Conservation (phyloP, 2,888 invertebrate genomes). For the Lithophane ornitopus region DNA sequence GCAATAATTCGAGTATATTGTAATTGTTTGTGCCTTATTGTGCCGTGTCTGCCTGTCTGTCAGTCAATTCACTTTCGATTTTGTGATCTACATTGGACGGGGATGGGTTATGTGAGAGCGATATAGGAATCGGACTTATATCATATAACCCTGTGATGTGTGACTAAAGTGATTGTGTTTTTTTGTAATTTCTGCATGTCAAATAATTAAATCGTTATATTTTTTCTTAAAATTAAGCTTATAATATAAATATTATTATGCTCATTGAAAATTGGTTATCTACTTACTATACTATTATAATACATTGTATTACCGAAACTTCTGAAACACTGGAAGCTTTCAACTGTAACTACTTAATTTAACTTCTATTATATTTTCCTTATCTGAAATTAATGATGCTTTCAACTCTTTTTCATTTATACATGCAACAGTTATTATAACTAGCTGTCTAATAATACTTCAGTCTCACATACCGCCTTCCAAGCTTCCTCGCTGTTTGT, state of each 20-base stretch:
- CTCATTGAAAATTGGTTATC: not conserved
- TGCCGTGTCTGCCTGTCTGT: conserved; percentile 83
- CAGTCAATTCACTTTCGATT: conserved; percentile 86
- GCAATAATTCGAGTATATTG: conserved; percentile 82
- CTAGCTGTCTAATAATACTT: not conserved
- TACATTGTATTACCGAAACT: not conserved
- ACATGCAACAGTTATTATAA: not conserved
- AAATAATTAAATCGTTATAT: not conserved
- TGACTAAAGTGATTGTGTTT: not conserved
- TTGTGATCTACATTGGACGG: conserved; percentile 82
- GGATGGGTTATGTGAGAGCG: conserved; percentile 71
- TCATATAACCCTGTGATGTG: no score
- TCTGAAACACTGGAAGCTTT: not conserved
- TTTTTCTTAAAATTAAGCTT: not conserved
- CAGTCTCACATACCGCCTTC: conserved; percentile 29
- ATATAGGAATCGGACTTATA: conserved; percentile 3
- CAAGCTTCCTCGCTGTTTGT: conserved; percentile 71
- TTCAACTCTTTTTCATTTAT: not conserved
- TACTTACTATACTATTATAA: not conserved
- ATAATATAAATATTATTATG: no score
- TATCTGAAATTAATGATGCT: not conserved
- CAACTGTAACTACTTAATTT: not conserved
- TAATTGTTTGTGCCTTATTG: conserved; percentile 86
- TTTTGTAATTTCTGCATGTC: not conserved
- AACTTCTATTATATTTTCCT: not conserved